Conservation (phyloP, 2,888 invertebrate genomes). For the Biston stratarius region DNA sequence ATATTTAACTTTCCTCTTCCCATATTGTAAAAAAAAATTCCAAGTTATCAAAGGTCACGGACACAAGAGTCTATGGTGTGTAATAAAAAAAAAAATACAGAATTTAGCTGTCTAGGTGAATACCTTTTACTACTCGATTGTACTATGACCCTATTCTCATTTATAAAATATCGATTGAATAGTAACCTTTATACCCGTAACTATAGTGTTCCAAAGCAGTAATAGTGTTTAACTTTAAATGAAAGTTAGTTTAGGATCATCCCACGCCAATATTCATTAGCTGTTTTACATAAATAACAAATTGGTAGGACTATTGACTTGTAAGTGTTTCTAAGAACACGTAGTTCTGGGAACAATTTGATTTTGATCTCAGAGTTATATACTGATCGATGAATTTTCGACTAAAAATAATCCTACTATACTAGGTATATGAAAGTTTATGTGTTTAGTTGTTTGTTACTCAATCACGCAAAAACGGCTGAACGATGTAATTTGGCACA, state of each 20-base stretch:
- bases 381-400: too few relatives aligned
- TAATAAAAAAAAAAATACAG: too few relatives aligned
- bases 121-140: conserved; percentile 3
- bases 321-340: conserved; percentile 5
- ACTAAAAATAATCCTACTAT: too few relatives aligned
- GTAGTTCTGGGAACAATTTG: neutral
- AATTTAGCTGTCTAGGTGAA: too few relatives aligned
- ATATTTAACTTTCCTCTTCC: too few relatives aligned
- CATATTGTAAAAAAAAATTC: too few relatives aligned
- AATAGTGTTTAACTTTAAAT: conserved; percentile 21
- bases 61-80: too few relatives aligned
- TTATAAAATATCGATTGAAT: conserved; percentile 22
- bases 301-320: conserved; percentile 17
- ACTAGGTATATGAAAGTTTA: too few relatives aligned
- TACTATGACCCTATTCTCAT: conserved; percentile 10
- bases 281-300: conserved; percentile 25
- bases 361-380: neutral
- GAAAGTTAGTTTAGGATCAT: conserved; percentile 23
- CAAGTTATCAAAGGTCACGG: too few relatives aligned
- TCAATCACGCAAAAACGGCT: too few relatives aligned
- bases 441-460: too few relatives aligned
- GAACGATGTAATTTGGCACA: too few relatives aligned
- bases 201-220: conserved; percentile 8
- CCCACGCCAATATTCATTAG: conserved; percentile 31
- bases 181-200: conserved; percentile 18